phyloP scores from a whole-genome alignment of 2,113 vertebrate genomes.

The Bufo bufo region DNA sequence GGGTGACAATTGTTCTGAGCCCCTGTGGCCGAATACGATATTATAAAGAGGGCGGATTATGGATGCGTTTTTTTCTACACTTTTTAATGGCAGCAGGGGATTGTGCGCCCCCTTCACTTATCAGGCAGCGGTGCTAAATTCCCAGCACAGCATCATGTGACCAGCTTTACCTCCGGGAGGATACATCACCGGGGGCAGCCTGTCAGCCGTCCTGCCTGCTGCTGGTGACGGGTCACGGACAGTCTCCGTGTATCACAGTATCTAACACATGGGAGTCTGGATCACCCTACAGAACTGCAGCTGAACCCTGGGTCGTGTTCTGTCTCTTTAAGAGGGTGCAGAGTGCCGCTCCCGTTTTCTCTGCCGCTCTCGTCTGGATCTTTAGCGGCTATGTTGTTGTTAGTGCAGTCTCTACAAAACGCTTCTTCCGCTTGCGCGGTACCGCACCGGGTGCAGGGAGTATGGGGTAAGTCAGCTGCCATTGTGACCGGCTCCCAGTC shows the following conservation, averaged over 20 bases:
- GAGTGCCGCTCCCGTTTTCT: neutral
- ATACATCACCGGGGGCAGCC: neutral
- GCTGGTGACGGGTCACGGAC: neutral
- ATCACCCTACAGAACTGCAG: neutral
- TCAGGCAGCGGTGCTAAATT: neutral
- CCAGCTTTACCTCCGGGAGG: neutral
- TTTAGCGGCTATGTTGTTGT: neutral
- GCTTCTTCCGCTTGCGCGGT: neutral
- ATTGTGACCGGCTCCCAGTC: constrained; percentile 39
- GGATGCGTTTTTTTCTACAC: neutral
- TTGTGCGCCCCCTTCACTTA: neutral
- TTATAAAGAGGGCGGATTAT: neutral
- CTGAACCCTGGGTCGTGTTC: neutral
- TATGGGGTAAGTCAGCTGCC: fast-evolving
- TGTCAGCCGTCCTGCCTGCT: no score
- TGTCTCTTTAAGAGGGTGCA: constrained; percentile 6
- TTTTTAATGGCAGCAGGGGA: neutral
- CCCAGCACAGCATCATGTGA: neutral
- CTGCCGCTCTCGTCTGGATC: neutral
- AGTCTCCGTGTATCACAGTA: neutral
- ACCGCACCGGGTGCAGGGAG: neutral
- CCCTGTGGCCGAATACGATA: no score
- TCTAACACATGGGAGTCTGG: neutral
- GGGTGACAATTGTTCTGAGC: no score
- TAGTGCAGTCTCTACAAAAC: constrained; percentile 48